phyloP scores from a whole-genome alignment of 2,113 vertebrate species.

The Fulica atra region DNA sequence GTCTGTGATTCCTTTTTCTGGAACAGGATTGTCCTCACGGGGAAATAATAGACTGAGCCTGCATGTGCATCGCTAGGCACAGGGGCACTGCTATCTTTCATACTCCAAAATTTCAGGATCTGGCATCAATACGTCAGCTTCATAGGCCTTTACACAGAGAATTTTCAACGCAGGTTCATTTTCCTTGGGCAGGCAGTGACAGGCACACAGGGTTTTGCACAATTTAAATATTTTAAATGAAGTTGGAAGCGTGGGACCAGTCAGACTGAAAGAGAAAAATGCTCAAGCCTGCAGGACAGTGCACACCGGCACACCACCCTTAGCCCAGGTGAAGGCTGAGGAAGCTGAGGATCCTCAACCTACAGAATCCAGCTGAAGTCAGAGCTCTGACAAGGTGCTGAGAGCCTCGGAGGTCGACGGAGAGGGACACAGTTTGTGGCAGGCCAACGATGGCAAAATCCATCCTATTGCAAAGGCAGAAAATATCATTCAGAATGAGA shows the following conservation, averaged over 20 bases:
- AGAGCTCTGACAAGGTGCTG: background rate
- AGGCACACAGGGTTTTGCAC: background rate
- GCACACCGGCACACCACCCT: background rate
- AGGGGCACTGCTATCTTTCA: background rate
- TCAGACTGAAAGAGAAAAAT: background rate
- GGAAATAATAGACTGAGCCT: background rate
- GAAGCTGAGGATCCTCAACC: background rate
- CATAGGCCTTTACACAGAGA: background rate
- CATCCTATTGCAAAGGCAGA: background rate
- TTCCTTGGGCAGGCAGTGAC: background rate
- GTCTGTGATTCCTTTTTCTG: background rate
- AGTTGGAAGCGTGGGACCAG: background rate
- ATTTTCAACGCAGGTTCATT: background rate
- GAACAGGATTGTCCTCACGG: background rate
- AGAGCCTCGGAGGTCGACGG: background rate
- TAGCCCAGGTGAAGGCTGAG: background rate
- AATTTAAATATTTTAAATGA: background rate
- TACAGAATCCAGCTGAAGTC: background rate
- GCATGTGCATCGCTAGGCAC: background rate
- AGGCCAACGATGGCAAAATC: background rate
- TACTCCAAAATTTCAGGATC: background rate
- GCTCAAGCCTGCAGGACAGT: background rate
- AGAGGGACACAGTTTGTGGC: background rate
- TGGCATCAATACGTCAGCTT: background rate
- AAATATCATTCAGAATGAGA: background rate